These are phyloP conservation scores for Scortum barcoo DNA, from an alignment of 2,113 vertebrate species.

Conservation along the genomic window DNA sequence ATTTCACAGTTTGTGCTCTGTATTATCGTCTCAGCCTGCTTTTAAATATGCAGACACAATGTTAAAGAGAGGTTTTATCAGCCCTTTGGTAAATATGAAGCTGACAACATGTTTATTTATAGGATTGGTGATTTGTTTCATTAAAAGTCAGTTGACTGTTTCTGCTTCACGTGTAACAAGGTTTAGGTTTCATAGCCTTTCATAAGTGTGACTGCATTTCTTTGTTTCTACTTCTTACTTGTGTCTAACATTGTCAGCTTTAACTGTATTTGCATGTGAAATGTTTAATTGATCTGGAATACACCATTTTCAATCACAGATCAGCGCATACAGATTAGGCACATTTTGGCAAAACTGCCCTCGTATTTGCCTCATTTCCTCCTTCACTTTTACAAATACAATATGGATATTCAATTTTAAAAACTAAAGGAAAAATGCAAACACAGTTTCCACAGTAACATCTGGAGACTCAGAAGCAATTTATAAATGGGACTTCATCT, in stretches of 20 bases:
- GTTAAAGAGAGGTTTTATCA: not conserved
- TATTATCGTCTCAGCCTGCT: not conserved
- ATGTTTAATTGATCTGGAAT: not conserved
- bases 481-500: not conserved
- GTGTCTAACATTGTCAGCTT: no score
- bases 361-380: not conserved
- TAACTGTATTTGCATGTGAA: no score
- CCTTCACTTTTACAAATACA: not conserved
- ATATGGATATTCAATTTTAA: not conserved
- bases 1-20: not conserved
- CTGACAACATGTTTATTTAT: not conserved
- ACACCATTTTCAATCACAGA: not conserved
- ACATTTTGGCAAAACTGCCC: not conserved
- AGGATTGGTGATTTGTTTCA: no score
- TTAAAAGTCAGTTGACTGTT: not conserved
- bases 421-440: not conserved
- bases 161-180: not conserved
- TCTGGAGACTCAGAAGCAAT: not conserved
- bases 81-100: not conserved
- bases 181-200: not conserved
- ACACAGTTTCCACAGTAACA: not conserved
- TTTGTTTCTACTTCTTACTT: not conserved
- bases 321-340: no score
- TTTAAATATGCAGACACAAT: not conserved
- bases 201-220: not conserved